These are phyloP conservation scores for Struthidea cinerea DNA, from an alignment of 2,113 vertebrate species.

Conservation along the genomic window DNA sequence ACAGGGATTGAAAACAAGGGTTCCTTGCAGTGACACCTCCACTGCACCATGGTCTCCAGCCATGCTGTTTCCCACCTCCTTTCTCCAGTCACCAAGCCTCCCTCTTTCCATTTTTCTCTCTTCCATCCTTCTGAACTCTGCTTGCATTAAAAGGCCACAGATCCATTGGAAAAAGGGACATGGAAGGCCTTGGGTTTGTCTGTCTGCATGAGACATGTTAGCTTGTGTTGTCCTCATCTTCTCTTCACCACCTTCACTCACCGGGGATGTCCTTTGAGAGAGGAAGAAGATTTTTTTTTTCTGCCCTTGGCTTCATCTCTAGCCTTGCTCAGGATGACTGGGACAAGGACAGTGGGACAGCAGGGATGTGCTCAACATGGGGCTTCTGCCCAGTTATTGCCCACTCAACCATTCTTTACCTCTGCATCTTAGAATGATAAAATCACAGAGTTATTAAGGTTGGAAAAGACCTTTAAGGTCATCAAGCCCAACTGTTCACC, in stretches of 20 bases:
- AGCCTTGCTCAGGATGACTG: slow-evolving; percentile 6
- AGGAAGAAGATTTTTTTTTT: background rate
- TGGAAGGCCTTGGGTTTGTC: background rate
- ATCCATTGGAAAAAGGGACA: background rate
- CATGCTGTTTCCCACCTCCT: background rate
- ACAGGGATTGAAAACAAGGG: background rate
- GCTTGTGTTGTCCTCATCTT: slow-evolving; percentile 60
- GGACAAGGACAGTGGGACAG: background rate
- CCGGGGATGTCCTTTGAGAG: background rate
- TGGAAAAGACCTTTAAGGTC: background rate
- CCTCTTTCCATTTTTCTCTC: background rate
- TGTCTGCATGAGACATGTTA: slow-evolving; percentile 50
- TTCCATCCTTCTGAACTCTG: background rate
- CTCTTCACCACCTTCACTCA: background rate
- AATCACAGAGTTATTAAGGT: background rate
- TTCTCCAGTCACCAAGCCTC: background rate
- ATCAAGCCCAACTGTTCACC: background rate
- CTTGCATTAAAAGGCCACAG: background rate
- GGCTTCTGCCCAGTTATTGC: background rate
- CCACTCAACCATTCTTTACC: background rate
- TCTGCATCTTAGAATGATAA: background rate
- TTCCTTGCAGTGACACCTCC: background rate
- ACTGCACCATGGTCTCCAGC: background rate
- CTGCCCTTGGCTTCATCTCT: background rate
- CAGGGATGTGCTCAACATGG: background rate